phyloP scores from a whole-genome alignment of 1,140 invertebrate genomes.

The Zelostemma sp. region DNA sequence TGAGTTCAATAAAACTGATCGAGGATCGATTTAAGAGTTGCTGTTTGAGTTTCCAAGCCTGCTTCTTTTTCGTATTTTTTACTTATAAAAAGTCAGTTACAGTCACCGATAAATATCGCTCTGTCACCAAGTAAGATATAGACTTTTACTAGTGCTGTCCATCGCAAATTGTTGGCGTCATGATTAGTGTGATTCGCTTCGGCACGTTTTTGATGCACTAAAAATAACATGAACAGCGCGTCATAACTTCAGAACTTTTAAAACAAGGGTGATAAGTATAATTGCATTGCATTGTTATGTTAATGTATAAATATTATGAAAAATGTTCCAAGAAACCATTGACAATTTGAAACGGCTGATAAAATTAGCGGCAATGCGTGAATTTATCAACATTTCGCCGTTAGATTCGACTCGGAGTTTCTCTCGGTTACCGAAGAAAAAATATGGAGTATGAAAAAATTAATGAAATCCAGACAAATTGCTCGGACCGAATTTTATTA shows the following conservation, averaged over 20 bases:
- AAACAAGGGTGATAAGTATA: no score
- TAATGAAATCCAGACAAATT: background rate
- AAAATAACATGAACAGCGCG: conserved; percentile 5
- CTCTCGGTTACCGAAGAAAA: no score
- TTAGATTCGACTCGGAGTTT: no score
- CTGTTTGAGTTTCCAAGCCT: background rate
- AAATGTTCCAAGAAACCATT: conserved; percentile 1
- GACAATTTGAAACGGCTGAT: background rate
- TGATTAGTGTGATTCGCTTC: conserved; percentile 39
- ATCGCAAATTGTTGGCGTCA: conserved; percentile 53
- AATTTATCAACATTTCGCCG: no score
- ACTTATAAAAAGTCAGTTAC: conserved; percentile 58
- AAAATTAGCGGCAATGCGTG: conserved; percentile 5
- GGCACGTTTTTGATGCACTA: conserved; percentile 18
- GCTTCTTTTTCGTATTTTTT: background rate
- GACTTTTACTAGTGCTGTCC: conserved; percentile 52
- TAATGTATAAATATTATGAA: no score
- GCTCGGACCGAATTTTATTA: background rate
- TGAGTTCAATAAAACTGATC: conserved; percentile 5
- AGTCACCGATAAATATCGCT: conserved; percentile 55
- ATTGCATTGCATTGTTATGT: no score
- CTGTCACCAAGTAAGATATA: conserved; percentile 56
- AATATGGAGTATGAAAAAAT: background rate
- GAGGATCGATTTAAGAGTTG: no score
- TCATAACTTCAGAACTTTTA: no score